Evolutionary conservation across 1,140 invertebrate genomes (phyloP).

Genomic region (Meteorus sp.): DNA sequence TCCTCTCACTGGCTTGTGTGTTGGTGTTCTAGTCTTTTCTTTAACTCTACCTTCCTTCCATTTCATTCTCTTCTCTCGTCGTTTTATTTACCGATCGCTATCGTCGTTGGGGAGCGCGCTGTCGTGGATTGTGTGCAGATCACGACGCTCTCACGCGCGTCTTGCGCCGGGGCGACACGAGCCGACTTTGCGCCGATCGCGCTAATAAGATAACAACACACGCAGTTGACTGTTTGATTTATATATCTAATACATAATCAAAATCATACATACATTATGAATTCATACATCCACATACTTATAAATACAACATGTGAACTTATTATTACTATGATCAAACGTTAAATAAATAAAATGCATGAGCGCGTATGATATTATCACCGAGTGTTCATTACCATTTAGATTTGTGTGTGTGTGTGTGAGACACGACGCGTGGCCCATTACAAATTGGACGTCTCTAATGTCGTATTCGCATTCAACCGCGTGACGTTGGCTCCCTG

Average conservation of each 20-base stretch:
- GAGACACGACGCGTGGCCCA: constrained; percentile 15
- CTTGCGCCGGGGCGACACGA: neutral
- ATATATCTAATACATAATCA: no score
- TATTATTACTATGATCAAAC: no score
- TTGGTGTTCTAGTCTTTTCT: neutral
- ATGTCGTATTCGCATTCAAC: constrained; percentile 26
- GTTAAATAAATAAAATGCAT: no score
- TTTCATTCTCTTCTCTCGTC: constrained; percentile 7
- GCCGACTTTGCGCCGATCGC: constrained; percentile 16
- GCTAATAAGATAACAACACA: constrained; percentile 22
- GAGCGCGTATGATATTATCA: no score
- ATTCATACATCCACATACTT: no score
- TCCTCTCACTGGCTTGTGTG: neutral
- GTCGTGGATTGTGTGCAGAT: constrained; percentile 25
- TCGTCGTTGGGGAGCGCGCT: constrained; percentile 3
- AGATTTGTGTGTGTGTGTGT: neutral
- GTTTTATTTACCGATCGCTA: constrained; percentile 11
- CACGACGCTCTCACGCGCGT: constrained; percentile 23
- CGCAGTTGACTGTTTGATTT: neutral
- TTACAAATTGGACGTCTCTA: constrained; percentile 29
- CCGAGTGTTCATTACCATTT: no score
- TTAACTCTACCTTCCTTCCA: neutral
- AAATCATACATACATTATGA: no score
- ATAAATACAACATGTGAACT: no score
- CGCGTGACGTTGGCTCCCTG: constrained; percentile 13